Evolutionary conservation across 2,113 vertebrate species (phyloP).

Genomic region (Montifringilla adamsi): DNA sequence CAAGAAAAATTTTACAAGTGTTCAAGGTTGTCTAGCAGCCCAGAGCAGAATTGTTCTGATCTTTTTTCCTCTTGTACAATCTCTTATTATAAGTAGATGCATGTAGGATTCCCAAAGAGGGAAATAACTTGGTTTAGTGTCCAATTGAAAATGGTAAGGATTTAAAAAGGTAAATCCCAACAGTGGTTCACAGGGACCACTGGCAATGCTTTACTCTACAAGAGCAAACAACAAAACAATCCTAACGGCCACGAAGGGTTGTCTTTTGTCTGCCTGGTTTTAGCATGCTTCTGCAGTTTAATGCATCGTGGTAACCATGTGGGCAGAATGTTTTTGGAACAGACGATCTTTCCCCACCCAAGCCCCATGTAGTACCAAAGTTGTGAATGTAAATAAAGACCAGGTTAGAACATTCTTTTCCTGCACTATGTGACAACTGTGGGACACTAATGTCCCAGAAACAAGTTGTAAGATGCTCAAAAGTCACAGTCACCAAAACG

Average conservation of each 20-base stretch:
- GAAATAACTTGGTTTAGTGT: background rate
- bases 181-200: background rate
- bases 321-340: background rate
- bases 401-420: background rate
- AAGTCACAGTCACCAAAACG: background rate
- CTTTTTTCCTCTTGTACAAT: background rate
- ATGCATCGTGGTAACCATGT: background rate
- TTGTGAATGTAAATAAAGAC: background rate
- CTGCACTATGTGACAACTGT: background rate
- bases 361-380: background rate
- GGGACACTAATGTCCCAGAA: background rate
- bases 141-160: background rate
- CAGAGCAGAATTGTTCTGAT: background rate
- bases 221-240: background rate
- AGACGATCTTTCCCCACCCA: background rate
- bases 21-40: background rate
- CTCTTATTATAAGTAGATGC: background rate
- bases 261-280: background rate
- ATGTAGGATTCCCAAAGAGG: background rate
- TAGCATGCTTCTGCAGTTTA: background rate
- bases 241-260: background rate
- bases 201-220: background rate
- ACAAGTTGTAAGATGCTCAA: background rate
- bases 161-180: background rate
- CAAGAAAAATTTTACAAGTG: background rate